Conservation (phyloP, 2,113 vertebrate species). For the Plectropomus leopardus region DNA sequence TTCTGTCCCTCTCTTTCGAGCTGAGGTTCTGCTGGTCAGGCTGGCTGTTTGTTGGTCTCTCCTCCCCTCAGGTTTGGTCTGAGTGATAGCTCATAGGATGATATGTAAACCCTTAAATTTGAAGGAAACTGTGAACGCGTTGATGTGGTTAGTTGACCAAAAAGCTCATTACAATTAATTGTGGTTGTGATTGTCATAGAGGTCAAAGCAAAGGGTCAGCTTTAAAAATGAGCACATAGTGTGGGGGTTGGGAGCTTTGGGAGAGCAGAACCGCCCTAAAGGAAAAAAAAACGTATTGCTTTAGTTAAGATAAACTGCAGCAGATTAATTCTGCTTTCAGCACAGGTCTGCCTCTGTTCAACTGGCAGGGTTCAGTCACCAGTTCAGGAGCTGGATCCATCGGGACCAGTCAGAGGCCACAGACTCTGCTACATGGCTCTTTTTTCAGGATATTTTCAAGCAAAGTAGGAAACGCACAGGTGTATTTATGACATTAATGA, state of each 20-base stretch:
- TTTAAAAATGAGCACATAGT: neutral
- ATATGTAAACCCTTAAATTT: neutral
- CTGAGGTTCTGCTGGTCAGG: constrained; percentile 40
- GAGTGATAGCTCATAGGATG: neutral
- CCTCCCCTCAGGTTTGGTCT: constrained; percentile 16
- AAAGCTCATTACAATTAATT: constrained; percentile 20
- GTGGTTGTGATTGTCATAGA: constrained; percentile 50
- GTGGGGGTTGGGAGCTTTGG: neutral
- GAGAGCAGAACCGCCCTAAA: neutral
- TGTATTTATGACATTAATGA: too few relatives aligned
- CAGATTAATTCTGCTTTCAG: constrained; percentile 11
- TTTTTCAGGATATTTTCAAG: too few relatives aligned
- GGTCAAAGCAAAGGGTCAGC: neutral
- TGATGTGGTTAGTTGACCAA: neutral
- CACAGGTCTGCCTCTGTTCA: neutral
- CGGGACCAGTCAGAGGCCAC: neutral
- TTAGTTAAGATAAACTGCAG: constrained; percentile 11
- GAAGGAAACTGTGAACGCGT: neutral
- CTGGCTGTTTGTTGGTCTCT: neutral
- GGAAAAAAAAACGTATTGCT: neutral
- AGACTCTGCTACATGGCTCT: neutral
- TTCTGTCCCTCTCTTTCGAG: constrained; percentile 8
- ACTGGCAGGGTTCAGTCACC: neutral
- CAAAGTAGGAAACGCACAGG: too few relatives aligned
- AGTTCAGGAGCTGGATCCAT: constrained; percentile 1